A percentile compares a stretch with the other conserved stretches of the same genome.
Evolutionary conservation across 2,888 invertebrate species (phyloP).

Genomic region (Lissonota sp.): DNA sequence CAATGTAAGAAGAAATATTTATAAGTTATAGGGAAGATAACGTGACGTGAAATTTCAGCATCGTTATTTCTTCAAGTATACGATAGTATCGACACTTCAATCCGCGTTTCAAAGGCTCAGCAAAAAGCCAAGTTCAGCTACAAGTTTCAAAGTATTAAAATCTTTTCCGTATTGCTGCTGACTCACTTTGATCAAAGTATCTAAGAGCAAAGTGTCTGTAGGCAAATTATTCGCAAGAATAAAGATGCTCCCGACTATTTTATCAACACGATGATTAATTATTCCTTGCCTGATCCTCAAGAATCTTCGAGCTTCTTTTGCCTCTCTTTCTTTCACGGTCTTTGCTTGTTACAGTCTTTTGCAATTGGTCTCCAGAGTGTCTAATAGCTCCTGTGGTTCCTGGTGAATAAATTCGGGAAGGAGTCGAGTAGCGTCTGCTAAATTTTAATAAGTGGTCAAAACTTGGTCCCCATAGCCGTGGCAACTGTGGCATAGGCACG

Average conservation of each 20-base stretch:
- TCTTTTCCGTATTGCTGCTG: not conserved
- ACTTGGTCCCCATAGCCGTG: conserved; percentile 57
- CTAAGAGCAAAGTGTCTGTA: conserved; percentile 14
- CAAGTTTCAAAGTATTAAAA: conserved; percentile 15
- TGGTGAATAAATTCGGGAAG: conserved; percentile 57
- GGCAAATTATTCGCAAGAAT: conserved; percentile 6
- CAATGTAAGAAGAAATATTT: conserved; percentile 9
- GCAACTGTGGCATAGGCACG: conserved; percentile 51
- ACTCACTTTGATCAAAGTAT: conserved; percentile 10
- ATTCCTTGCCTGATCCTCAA: conserved; percentile 15
- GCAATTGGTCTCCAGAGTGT: conserved; percentile 58
- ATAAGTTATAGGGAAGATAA: conserved; percentile 19
- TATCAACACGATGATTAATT: conserved; percentile 32
- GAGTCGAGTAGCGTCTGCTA: conserved; percentile 61
- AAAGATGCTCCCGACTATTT: conserved; percentile 27
- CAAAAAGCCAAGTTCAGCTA: not conserved
- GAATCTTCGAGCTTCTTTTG: conserved; percentile 19
- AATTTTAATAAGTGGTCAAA: conserved; percentile 66
- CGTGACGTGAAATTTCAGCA: conserved; percentile 3
- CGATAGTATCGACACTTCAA: not conserved
- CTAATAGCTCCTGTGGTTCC: conserved; percentile 52
- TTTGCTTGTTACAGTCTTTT: conserved; percentile 24
- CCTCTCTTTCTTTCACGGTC: conserved; percentile 1
- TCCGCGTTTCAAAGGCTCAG: conserved; percentile 8
- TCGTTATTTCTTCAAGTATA: conserved; percentile 10